phyloP scores from a whole-genome alignment of 1,140 invertebrate species.

The Archegozetes longisetosus region DNA sequence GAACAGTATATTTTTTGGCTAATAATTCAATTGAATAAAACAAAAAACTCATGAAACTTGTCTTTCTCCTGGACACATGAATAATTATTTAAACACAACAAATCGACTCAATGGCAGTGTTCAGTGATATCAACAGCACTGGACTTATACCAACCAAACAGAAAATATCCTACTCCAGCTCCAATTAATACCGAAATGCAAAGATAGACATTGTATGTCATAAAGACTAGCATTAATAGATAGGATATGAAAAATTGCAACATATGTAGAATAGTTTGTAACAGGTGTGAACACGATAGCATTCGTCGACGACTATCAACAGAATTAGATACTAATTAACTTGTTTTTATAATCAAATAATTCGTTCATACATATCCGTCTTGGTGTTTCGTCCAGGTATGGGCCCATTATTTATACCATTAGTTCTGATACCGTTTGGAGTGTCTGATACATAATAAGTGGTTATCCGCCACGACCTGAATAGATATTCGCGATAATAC shows the following conservation, averaged over 20 bases:
- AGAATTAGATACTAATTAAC: neutral
- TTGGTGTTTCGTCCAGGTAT: neutral
- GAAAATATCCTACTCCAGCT: slow-evolving; percentile 33
- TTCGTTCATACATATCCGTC: neutral
- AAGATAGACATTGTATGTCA: slow-evolving; percentile 38
- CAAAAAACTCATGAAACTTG: too few species aligned
- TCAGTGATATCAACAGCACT: neutral
- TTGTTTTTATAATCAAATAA: neutral
- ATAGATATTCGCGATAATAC: neutral
- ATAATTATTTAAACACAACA: too few species aligned
- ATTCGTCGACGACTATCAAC: neutral
- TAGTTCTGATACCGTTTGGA: neutral
- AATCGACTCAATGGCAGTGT: neutral
- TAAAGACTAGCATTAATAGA: slow-evolving; percentile 37
- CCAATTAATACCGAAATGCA: slow-evolving; percentile 33
- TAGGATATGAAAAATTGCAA: slow-evolving; percentile 34
- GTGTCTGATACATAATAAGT: neutral
- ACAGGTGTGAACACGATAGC: slow-evolving; percentile 23
- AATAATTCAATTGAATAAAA: too few species aligned
- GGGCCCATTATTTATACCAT: neutral
- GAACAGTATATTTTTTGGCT: too few species aligned
- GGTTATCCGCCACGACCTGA: neutral
- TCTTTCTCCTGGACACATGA: too few species aligned
- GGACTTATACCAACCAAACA: slow-evolving; percentile 23
- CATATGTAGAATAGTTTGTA: slow-evolving; percentile 74